A percentile compares a stretch with the other conserved stretches of the same genome.
Conservation (phyloP, 2,888 invertebrate genomes). For the Chrysotoxum bicinctum region DNA sequence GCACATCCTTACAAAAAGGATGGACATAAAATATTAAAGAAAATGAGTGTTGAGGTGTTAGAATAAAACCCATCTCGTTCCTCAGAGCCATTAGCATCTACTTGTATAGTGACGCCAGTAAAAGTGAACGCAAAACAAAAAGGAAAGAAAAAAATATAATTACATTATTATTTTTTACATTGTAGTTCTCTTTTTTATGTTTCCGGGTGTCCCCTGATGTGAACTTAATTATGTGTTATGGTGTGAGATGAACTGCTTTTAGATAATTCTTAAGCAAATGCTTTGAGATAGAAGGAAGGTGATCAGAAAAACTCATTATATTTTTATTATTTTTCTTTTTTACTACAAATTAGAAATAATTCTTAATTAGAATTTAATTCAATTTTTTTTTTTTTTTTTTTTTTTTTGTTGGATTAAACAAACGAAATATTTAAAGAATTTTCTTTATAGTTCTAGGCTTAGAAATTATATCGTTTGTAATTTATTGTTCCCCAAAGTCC, state of each 20-base stretch:
- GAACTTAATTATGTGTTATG: slow-evolving; percentile 18
- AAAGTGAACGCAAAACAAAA: neutral
- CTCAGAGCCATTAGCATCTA: slow-evolving; percentile 32
- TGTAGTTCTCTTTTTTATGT: too few relatives aligned
- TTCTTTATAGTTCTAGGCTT: too few relatives aligned
- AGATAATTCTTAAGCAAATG: neutral
- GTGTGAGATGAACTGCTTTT: neutral
- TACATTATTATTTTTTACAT: slow-evolving; percentile 33
- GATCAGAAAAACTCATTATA: slow-evolving; percentile 3
- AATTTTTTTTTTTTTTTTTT: neutral
- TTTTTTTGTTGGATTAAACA: too few relatives aligned
- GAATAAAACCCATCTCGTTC: slow-evolving; percentile 42
- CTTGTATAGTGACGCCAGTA: slow-evolving; percentile 10
- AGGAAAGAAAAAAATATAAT: slow-evolving; percentile 46
- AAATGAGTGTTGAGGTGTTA: slow-evolving; percentile 4
- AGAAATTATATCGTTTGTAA: too few relatives aligned
- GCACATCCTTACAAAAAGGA: slow-evolving; percentile 4
- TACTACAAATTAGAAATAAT: neutral
- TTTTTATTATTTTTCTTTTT: neutral
- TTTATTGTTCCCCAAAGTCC: too few relatives aligned
- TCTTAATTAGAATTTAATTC: neutral
- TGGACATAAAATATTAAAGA: neutral
- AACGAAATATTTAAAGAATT: too few relatives aligned
- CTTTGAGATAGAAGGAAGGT: neutral
- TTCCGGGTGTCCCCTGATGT: slow-evolving; percentile 8